Percentiles rank a stretch among this genome's conserved stretches.
These are phyloP conservation scores for Syngnathus floridae DNA, from an alignment of 2,113 vertebrate species.

Conservation along the genomic window DNA sequence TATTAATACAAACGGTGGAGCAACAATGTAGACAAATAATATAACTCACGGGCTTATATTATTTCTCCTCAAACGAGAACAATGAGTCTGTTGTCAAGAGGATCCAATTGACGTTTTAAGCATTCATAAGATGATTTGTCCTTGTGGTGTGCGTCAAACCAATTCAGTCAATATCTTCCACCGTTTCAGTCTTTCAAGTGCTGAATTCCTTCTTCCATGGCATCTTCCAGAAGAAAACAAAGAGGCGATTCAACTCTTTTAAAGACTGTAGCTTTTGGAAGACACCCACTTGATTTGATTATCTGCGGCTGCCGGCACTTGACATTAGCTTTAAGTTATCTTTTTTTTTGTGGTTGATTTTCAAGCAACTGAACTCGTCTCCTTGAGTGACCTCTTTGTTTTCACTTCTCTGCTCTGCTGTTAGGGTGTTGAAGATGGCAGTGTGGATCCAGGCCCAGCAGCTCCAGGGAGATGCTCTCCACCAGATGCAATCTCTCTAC, in stretches of 20 bases:
- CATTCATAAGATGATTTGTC: neutral
- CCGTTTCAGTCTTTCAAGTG: neutral
- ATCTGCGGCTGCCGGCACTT: neutral
- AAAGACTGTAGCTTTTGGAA: constrained; percentile 1
- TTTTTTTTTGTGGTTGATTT: neutral
- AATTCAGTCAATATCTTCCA: neutral
- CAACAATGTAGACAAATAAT: too few species aligned
- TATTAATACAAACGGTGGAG: too few species aligned
- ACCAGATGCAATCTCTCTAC: constrained; percentile 96
- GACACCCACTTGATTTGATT: neutral
- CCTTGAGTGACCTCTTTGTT: neutral
- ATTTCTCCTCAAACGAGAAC: too few species aligned
- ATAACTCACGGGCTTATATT: too few species aligned
- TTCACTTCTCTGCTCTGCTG: neutral
- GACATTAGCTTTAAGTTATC: neutral
- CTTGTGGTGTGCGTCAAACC: neutral
- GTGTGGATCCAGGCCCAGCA: constrained; percentile 99
- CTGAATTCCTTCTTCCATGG: neutral
- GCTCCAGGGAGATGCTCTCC: constrained; percentile 92
- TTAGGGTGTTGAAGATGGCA: constrained; percentile 84
- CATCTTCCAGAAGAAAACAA: neutral
- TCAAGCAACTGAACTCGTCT: neutral
- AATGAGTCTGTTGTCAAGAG: too few species aligned
- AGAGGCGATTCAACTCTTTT: neutral
- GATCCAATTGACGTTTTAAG: neutral